Evolutionary conservation across 2,888 invertebrate species (phyloP), one percentile per base, ranked within the genome.

Genomic region (Matsumyia berberina): DNA sequence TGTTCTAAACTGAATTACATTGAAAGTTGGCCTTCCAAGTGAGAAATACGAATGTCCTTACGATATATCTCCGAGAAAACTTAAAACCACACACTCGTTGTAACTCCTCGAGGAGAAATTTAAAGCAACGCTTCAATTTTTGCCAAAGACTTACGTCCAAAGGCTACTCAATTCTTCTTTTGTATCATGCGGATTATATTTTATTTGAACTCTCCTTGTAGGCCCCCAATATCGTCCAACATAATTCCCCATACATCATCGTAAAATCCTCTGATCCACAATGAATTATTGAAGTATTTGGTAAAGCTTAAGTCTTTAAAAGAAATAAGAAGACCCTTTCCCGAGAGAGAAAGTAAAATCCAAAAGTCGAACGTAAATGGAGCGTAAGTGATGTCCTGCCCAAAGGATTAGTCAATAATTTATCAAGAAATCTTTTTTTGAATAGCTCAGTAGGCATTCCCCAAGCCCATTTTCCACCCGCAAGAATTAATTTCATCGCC

Each of bases 381-480:
- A 66, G 64, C 58, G 49, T 58, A 70, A 77, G 57, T 77, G 76
- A 77, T 77, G 69, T 70, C 81, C 81, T 81, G 77, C 81, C 81
- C 76, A 81, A 69, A 51, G 77, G 77, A 81, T 81, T 81, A 77
- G 62, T 35, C 64, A 51, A 70, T 81, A 77, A 77, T 77, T 77
- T 81, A 81, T 81, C 35, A 57, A 37, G 15, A 77, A 76, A 49
- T 64, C 51, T 81, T 69, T 70, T 70, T 81, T 76, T 62, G 70
- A 81, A 81, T 64, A 64, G 77, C 57, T 67, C 37, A 24, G 69
- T 55, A 62, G 67, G 55, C 44, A 51, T 69, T 76, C n/a, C 46
- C 74, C 29, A 9, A 57, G 9, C 44, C 44, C 19, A 51, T 58
- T 11, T 24, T 49, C 24, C 37, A 9, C 12, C 66, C 66, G 58